phyloP scores from a whole-genome alignment of 1,140 invertebrate genomes.

The Scaptodrosophila lebanonensis region DNA sequence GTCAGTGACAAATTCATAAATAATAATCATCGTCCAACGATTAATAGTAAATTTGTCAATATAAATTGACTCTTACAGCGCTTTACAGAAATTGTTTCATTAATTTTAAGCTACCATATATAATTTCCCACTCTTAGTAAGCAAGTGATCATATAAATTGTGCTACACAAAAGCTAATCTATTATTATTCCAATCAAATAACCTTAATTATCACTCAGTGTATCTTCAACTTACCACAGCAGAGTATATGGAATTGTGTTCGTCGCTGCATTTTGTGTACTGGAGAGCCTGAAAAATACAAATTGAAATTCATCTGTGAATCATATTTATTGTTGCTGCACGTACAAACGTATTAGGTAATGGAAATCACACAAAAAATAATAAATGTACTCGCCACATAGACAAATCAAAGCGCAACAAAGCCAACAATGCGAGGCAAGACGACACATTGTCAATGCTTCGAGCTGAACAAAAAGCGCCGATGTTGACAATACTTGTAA shows the following conservation, averaged over 20 bases:
- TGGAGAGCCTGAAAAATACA: constrained; percentile 47
- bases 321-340: constrained; percentile 61
- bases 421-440: constrained; percentile 39
- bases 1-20: too few species aligned
- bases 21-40: too few species aligned
- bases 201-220: too few species aligned
- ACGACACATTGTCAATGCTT: constrained; percentile 44
- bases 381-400: constrained; percentile 21
- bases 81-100: too few species aligned
- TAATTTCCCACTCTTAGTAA: background rate
- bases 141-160: too few species aligned
- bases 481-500: constrained; percentile 24
- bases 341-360: constrained; percentile 58
- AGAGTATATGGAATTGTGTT: constrained; percentile 30
- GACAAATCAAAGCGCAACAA: constrained; percentile 49
- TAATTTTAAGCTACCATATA: background rate
- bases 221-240: constrained; percentile 58
- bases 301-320: constrained; percentile 28
- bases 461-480: constrained; percentile 32
- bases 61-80: too few species aligned
- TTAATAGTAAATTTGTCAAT: too few species aligned
- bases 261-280: constrained; percentile 54
- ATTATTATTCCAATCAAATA: too few species aligned
- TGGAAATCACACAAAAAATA: constrained; percentile 47
- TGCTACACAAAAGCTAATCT: too few species aligned